Evolutionary conservation across 1,140 invertebrate genomes (phyloP).

Genomic region (Hylyphantes graminicola): DNA sequence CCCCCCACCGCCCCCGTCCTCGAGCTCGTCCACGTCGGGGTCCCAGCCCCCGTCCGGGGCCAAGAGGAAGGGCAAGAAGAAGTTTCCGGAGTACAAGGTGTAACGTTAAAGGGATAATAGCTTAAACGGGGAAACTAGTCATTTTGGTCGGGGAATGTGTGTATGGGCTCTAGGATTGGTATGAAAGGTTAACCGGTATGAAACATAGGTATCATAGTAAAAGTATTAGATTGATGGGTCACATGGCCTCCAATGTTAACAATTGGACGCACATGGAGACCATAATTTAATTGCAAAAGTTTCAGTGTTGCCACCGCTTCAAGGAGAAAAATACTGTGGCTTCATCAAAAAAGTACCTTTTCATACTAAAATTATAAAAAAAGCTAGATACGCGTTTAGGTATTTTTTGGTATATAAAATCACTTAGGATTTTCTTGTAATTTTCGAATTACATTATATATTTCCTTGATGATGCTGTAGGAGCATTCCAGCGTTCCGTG

Average conservation of each 20-base stretch:
- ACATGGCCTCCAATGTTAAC: slow-evolving; percentile 47
- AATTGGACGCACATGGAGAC: slow-evolving; percentile 21
- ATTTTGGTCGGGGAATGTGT: slow-evolving; percentile 35
- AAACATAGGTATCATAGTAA: slow-evolving; percentile 32
- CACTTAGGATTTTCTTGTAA: no score
- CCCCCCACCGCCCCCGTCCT: slow-evolving; percentile 43
- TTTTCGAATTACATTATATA: no score
- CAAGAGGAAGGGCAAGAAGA: slow-evolving; percentile 60
- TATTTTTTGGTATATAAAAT: no score
- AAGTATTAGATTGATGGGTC: slow-evolving; percentile 45
- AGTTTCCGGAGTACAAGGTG: slow-evolving; percentile 62
- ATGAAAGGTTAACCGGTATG: slow-evolving; percentile 4
- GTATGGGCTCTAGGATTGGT: slow-evolving; percentile 31
- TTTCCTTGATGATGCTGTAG: no score
- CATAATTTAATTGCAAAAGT: slow-evolving; percentile 53
- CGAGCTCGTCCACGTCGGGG: slow-evolving; percentile 56
- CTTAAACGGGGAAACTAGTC: slow-evolving; percentile 28
- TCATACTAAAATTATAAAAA: no score
- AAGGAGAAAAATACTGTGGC: slow-evolving; percentile 13
- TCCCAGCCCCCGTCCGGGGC: slow-evolving; percentile 55
- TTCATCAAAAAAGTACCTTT: no score
- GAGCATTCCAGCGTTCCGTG: no score
- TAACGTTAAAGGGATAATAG: slow-evolving; percentile 41
- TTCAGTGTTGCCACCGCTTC: slow-evolving; percentile 32
- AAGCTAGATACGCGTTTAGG: no score